These are phyloP conservation scores for Drosophila rubida DNA, from an alignment of 2,888 invertebrate genomes.

Conservation along the genomic window DNA sequence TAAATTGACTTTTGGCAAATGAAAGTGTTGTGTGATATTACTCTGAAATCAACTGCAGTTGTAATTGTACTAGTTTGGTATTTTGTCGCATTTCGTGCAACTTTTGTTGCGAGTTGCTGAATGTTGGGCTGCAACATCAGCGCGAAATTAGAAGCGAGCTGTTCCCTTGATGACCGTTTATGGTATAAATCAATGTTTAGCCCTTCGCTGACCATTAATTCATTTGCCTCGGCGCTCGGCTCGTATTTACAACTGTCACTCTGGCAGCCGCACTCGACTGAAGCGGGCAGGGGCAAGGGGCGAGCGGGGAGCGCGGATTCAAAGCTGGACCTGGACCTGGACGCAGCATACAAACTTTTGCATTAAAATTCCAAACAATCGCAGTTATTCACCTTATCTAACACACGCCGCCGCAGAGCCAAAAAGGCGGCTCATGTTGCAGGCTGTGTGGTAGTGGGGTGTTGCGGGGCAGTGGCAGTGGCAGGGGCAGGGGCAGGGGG, in stretches of 20 bases:
- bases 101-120: no score
- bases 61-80: no score
- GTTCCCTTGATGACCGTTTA: no score
- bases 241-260: slow-evolving; percentile 11
- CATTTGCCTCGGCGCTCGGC: neutral
- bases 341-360: slow-evolving; percentile 63
- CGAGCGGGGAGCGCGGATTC: neutral
- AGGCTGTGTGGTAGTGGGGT: neutral
- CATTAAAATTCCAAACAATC: slow-evolving; percentile 76
- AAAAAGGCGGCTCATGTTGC: neutral
- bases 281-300: neutral
- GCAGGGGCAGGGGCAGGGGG: neutral
- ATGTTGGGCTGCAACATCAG: no score
- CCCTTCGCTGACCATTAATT: slow-evolving; percentile 4
- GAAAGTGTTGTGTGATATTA: no score
- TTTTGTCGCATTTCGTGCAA: no score
- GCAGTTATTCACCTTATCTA: slow-evolving; percentile 79
- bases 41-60: no score
- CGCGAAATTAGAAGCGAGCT: no score
- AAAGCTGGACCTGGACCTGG: slow-evolving; percentile 12
- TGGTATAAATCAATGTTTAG: slow-evolving; percentile 10
- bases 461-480: neutral
- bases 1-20: no score
- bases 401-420: slow-evolving; percentile 55
- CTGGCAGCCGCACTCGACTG: neutral